These are phyloP conservation scores for Cephalotes varians DNA, from an alignment of 2,888 invertebrate genomes.

Conservation along the genomic window DNA sequence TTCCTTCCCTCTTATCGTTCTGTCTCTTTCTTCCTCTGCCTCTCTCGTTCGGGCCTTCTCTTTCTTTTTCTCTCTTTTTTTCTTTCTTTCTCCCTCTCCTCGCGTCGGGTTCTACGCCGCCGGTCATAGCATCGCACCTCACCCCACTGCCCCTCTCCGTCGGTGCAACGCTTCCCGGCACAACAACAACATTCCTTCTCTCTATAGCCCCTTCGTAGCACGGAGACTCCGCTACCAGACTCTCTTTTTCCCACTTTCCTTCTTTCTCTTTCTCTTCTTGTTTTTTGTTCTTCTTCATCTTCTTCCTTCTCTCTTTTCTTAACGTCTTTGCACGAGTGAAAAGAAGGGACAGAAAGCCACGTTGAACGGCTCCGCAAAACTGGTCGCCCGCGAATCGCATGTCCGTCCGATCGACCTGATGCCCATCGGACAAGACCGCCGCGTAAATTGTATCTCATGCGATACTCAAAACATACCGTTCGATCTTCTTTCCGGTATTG, in stretches of 20 bases:
- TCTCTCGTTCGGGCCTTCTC: conserved; percentile 40
- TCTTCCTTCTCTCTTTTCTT: conserved; percentile 32
- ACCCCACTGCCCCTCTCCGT: conserved; percentile 71
- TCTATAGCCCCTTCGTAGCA: conserved; percentile 79
- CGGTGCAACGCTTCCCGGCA: conserved; percentile 81
- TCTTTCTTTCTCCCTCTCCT: conserved; percentile 27
- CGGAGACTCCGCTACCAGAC: conserved; percentile 78
- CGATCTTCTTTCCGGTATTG: conserved; percentile 12
- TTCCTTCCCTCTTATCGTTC: conserved; percentile 48
- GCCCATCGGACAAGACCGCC: conserved; percentile 59
- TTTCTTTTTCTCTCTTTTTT: conserved; percentile 40
- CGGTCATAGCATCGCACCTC: conserved; percentile 70
- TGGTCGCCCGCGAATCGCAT: conserved; percentile 74
- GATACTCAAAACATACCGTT: conserved; percentile 17
- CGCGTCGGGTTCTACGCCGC: conserved; percentile 64
- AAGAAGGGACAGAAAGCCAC: conserved; percentile 45
- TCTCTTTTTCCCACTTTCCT: conserved; percentile 54
- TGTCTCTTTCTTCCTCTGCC: conserved; percentile 39
- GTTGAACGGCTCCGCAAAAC: conserved; percentile 64
- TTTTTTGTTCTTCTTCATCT: conserved; percentile 54
- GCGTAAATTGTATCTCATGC: conserved; percentile 36
- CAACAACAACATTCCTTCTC: conserved; percentile 85
- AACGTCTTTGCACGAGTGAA: conserved; percentile 34
- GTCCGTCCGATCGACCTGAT: conserved; percentile 72
- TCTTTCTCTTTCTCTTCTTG: conserved; percentile 41